These are phyloP conservation scores for Drosophila algonquin DNA, from an alignment of 2,888 invertebrate species.

Conservation along the genomic window DNA sequence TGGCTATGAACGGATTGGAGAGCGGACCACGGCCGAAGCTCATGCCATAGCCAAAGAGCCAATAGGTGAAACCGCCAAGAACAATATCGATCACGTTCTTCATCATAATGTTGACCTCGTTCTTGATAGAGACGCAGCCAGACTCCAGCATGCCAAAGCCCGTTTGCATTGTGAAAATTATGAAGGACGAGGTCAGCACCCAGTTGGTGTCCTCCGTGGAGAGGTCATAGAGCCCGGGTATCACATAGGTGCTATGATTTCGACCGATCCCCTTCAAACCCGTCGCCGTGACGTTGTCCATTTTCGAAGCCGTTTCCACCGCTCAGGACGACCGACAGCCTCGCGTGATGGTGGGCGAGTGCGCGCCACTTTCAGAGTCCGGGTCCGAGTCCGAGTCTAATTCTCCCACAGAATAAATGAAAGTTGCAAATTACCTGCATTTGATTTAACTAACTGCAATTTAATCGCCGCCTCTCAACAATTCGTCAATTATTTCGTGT, in stretches of 20 bases:
- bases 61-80: conserved; percentile 94
- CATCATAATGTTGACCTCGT: conserved; percentile 99
- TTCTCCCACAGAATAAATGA: conserved; percentile 37
- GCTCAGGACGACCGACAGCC: background rate
- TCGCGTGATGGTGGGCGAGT: background rate
- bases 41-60: conserved; percentile 97
- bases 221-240: conserved; percentile 87
- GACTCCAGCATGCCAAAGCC: conserved; percentile 97
- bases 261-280: conserved; percentile 80
- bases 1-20: conserved; percentile 91
- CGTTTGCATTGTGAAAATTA: conserved; percentile 97
- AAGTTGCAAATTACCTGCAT: conserved; percentile 62
- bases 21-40: conserved; percentile 91
- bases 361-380: background rate
- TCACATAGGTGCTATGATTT: conserved; percentile 83
- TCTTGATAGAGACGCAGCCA: conserved; percentile 95
- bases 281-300: conserved; percentile 77
- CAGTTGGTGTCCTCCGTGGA: conserved; percentile 93
- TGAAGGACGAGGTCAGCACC: conserved; percentile 94
- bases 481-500: conserved; percentile 58
- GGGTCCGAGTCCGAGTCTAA: background rate
- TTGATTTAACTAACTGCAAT: conserved; percentile 59
- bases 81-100: conserved; percentile 97
- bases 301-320: conserved; percentile 3
- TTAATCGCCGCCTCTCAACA: conserved; percentile 47